Evolutionary conservation across 2,888 invertebrate species (phyloP).

Genomic region (Spilosoma lubricipeda): DNA sequence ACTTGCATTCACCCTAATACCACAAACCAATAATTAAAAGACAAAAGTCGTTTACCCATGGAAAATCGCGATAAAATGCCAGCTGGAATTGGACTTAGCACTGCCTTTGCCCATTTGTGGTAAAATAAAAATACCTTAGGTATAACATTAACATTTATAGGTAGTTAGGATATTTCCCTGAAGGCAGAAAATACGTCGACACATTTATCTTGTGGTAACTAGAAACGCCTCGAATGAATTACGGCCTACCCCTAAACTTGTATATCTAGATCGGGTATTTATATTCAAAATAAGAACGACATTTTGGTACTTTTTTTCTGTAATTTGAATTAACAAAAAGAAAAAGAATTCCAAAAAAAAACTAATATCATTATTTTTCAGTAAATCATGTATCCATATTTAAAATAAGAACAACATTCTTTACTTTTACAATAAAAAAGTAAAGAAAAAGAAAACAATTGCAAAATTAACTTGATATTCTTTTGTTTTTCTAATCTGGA

Average conservation of each 20-base stretch:
- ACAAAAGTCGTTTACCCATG: background rate
- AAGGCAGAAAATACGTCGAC: conserved; percentile 12
- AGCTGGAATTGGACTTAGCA: background rate
- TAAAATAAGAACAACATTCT: background rate
- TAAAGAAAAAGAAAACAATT: background rate
- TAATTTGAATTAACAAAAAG: background rate
- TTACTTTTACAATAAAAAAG: too few relatives aligned
- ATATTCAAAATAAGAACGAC: background rate
- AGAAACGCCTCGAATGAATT: conserved; percentile 13
- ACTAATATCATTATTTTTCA: background rate
- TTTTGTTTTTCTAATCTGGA: background rate
- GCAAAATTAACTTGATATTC: background rate
- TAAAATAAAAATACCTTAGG: conserved; percentile 8
- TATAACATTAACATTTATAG: conserved; percentile 16
- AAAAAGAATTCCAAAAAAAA: background rate
- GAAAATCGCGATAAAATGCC: background rate
- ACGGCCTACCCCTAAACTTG: conserved; percentile 5
- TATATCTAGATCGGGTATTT: background rate
- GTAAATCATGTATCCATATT: background rate
- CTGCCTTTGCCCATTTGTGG: background rate
- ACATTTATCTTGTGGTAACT: conserved; percentile 18
- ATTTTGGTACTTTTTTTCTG: background rate
- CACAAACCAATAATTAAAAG: too few relatives aligned
- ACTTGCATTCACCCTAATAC: too few relatives aligned
- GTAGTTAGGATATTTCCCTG: conserved; percentile 15